Base-by-base conservation (phyloP, 2,113 vertebrate genomes). In the Mormoops blainvillei region DNA sequence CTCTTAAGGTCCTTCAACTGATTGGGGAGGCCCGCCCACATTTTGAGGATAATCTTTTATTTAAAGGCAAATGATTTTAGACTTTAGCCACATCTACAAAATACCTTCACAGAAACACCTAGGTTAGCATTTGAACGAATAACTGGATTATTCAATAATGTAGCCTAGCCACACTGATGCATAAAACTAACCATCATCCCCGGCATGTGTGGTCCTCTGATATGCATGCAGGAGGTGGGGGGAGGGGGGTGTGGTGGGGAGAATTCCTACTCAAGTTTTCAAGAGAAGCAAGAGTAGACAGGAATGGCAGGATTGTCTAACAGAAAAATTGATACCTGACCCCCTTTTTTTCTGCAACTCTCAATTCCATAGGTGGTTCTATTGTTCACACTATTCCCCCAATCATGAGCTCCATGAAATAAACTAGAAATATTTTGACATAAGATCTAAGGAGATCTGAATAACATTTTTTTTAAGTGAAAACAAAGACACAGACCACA, bases 401-500 rank as follows among this genome's bases (percentile, higher is more conserved):
- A 18, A 11, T 15, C 61, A 31, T 14, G 81, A 93, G 31, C 36
- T 45, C 61, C 31, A 33, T 31, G 65, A 86, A 31, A 43, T 20
- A 80, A 33, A 56, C n/a, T 18, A 58, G 18, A 80, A 80, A 82
- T 76, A 81, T 28, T 43, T 36, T 76, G 82, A 65, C 45, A 36
- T 58, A 91, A 65, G 28, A 89, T 56, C 87, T 52, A 70, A 91
- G 68, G 48, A 9, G 33, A 68, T 58, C n/a, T 43, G 33, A 88
- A 36, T 81, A 38, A 67, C 14, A 9, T 52, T 38, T 1, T 48
- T 48, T 48, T 48, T 48, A 38, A 78, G 50, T 18, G 8, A 91
- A 90, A 86, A 96, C 87, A 94, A 87, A 67, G 73, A 97, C 54
- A 65, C 82, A 95, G 65, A 83, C 74, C 8, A 12, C 77, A 82